Evolutionary conservation across 2,797 vertebrate genomes (phyloP), one percentile per base, ranked within the genome.

Genomic region (Florisuga fusca): DNA sequence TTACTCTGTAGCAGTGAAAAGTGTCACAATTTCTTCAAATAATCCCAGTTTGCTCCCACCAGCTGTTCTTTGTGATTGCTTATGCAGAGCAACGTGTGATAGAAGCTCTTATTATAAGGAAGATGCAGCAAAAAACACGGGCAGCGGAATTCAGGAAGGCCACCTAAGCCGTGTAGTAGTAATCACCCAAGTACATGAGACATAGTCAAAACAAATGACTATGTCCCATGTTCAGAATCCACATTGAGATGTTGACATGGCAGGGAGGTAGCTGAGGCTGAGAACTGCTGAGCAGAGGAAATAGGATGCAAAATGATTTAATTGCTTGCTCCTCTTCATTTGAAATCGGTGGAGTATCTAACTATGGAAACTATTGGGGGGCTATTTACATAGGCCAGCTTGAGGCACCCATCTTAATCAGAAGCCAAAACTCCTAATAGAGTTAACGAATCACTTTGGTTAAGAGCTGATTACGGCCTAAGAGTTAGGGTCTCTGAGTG

Each of bases 381-480:
- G 84, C 94, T 91, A 84, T 96, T 94, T 94, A 69, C 67, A 33
- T 26, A 78, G 73, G 21, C 27, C 0, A 0, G 10, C 88, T 86
- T 76, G 69, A 90, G 62, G 58, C 90, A 91, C 73, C 51, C 91
- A 66, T 94, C 87, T 86, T 81, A 94, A 85, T 80, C 46, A 68
- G 84, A 26, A 96, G 79, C 43, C 58, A 73, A 78, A 69, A 62
- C 31, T 88, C 73, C 83, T 81, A 55, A 62, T 3, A 48, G 50
- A 46, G 69, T 81, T 91, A 90, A 82, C 41, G n/a, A 76, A 88
- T 62, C 83, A 69, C 87, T 94, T 88, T 31, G 25, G 20, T 84
- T 96, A 91, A 93, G 82, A 90, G 62, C 73, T 94, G 88, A 88
- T 91, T 78, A 33, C 51, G 78, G 41, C 48, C 31, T 64, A 76